These are phyloP conservation scores for Aphelenchoides fujianensis DNA, from an alignment of 1,140 invertebrate species.

Conservation along the genomic window DNA sequence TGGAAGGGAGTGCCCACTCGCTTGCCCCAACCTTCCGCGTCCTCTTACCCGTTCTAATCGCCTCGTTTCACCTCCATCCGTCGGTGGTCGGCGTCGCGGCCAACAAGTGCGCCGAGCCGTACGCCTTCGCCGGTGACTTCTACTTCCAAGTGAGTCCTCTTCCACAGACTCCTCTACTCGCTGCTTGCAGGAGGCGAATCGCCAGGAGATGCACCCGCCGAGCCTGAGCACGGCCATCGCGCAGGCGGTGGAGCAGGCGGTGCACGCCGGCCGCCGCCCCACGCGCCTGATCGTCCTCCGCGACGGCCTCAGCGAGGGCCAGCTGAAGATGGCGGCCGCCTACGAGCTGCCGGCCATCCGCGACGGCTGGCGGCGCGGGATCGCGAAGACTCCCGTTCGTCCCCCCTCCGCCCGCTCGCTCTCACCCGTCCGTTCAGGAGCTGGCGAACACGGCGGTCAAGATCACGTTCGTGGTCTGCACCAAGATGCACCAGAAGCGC, in stretches of 20 bases:
- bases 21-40: no score
- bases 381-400: not conserved
- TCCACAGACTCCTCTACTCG: not conserved
- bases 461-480: constrained; percentile 33
- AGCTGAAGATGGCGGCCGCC: constrained; percentile 12
- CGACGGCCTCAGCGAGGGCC: constrained; percentile 23
- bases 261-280: not conserved
- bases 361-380: not conserved
- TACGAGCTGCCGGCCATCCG: constrained; percentile 26
- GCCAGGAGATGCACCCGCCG: not conserved
- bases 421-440: not conserved
- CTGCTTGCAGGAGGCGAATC: not conserved
- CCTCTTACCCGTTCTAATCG: no score
- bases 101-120: not conserved
- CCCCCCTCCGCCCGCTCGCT: not conserved
- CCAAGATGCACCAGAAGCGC: constrained; percentile 33
- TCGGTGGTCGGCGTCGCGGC: constrained; percentile 6
- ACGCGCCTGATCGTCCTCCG: constrained; percentile 12
- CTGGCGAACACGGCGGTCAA: not conserved
- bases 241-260: not conserved
- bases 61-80: not conserved
- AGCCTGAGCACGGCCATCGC: not conserved
- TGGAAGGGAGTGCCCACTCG: no score
- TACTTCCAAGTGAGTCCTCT: constrained; percentile 15
- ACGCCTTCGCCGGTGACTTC: constrained; percentile 19